Evolutionary conservation across 53 echinoderm and acorn worm species (phyloP).

Genomic region (Luidia sarsii): DNA sequence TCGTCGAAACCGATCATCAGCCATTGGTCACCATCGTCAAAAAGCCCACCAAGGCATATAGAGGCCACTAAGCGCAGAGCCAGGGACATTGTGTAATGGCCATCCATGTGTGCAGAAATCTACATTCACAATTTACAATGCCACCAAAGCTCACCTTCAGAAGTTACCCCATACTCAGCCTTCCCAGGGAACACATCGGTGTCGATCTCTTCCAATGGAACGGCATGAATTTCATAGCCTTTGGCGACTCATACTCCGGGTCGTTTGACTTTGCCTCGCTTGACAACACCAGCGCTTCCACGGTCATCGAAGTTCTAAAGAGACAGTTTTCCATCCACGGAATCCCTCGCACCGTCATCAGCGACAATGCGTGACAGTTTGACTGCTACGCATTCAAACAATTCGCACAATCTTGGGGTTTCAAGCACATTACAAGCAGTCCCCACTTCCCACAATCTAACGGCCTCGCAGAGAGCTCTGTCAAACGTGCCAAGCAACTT

Average conservation of each 20-base stretch:
- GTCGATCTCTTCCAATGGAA: slow-evolving; percentile 68
- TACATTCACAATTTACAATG: slow-evolving; percentile 11
- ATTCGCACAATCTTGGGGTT: slow-evolving; percentile 41
- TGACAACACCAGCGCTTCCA: not conserved
- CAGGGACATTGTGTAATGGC: slow-evolving; percentile 22
- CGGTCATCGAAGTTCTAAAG: slow-evolving; percentile 6
- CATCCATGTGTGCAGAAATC: too few species aligned
- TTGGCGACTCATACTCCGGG: slow-evolving; percentile 58
- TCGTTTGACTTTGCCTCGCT: slow-evolving; percentile 65
- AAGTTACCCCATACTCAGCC: slow-evolving; percentile 15
- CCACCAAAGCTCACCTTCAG: slow-evolving; percentile 18
- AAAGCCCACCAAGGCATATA: too few species aligned
- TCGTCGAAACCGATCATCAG: slow-evolving; percentile 50
- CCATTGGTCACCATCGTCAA: slow-evolving; percentile 53
- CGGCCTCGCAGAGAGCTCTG: slow-evolving; percentile 43
- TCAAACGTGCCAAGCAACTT: slow-evolving; percentile 38
- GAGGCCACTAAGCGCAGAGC: slow-evolving; percentile 22
- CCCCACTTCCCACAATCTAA: slow-evolving; percentile 41
- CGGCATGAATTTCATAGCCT: slow-evolving; percentile 32
- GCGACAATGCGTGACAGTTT: too few species aligned
- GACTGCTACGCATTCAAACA: slow-evolving; percentile 1
- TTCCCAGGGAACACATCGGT: slow-evolving; percentile 52
- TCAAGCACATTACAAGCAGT: slow-evolving; percentile 22
- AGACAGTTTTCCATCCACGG: too few species aligned
- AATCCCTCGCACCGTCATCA: too few species aligned